Evolutionary conservation across 2,113 vertebrate species (phyloP).

Genomic region (Phalacrocorax aristotelis): DNA sequence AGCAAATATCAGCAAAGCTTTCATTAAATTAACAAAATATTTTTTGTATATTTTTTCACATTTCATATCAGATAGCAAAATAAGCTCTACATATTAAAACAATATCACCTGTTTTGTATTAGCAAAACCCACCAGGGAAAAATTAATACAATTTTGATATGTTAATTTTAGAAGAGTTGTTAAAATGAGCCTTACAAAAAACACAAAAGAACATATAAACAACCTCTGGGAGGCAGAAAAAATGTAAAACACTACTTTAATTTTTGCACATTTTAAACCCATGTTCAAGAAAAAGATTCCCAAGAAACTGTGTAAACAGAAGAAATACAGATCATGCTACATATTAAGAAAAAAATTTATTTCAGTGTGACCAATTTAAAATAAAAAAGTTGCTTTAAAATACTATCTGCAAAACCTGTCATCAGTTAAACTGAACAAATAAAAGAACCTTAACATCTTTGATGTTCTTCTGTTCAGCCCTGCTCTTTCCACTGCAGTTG

Average conservation of each 20-base stretch:
- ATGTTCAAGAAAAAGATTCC: neutral
- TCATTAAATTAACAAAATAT: neutral
- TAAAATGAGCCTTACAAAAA: neutral
- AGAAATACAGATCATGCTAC: neutral
- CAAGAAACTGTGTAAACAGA: neutral
- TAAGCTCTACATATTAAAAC: neutral
- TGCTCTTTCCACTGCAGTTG: neutral
- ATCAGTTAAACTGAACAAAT: neutral
- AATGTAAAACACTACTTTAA: neutral
- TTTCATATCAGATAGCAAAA: neutral
- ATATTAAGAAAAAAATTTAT: neutral
- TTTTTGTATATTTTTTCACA: neutral
- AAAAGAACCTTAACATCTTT: neutral
- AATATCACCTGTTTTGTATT: neutral
- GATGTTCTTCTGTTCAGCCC: neutral
- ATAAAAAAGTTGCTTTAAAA: neutral
- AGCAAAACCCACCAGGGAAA: neutral
- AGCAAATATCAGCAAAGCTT: neutral
- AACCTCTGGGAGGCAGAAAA: neutral
- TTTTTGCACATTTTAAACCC: neutral
- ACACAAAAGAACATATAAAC: rapidly evolving
- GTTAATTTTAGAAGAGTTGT: neutral
- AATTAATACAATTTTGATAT: neutral
- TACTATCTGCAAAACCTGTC: neutral
- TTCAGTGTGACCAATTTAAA: neutral